Conservation (phyloP, 2,888 invertebrate species). For the Nymphalis urticae region DNA sequence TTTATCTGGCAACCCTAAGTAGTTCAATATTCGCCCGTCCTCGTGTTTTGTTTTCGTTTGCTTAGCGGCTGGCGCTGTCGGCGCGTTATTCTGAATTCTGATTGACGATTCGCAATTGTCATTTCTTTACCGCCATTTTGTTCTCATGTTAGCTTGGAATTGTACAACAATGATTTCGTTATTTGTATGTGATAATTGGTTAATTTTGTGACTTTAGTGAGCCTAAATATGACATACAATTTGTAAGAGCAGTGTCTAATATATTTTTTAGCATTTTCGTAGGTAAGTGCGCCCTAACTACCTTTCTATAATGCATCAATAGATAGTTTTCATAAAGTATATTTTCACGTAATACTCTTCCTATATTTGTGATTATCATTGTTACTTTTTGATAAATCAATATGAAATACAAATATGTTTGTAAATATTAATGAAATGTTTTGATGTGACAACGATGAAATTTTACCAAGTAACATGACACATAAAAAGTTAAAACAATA, state of each 20-base stretch:
- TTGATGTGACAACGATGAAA: too few relatives aligned
- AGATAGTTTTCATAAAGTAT: neutral
- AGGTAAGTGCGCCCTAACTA: slow-evolving; percentile 36
- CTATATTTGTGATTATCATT: neutral
- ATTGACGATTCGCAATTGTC: slow-evolving; percentile 6
- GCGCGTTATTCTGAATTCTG: too few relatives aligned
- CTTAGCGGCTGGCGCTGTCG: too few relatives aligned
- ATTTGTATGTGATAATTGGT: slow-evolving; percentile 34
- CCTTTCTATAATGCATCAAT: slow-evolving; percentile 10
- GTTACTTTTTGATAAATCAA: too few relatives aligned
- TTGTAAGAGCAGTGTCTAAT: slow-evolving; percentile 27
- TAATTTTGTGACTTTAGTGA: slow-evolving; percentile 34
- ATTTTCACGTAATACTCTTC: neutral
- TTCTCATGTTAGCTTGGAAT: slow-evolving; percentile 26
- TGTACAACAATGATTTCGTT: slow-evolving; percentile 24
- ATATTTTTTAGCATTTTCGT: slow-evolving; percentile 32
- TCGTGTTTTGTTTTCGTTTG: too few relatives aligned
- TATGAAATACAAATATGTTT: too few relatives aligned
- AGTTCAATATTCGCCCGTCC: too few relatives aligned
- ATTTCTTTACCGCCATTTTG: slow-evolving; percentile 38
- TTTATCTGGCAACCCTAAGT: neutral
- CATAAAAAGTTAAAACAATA: too few relatives aligned
- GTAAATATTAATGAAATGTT: too few relatives aligned
- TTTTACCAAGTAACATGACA: too few relatives aligned
- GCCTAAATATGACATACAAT: slow-evolving; percentile 28